Base-by-base conservation (phyloP, 2,888 invertebrate species). In the Bellardia bayeri region DNA sequence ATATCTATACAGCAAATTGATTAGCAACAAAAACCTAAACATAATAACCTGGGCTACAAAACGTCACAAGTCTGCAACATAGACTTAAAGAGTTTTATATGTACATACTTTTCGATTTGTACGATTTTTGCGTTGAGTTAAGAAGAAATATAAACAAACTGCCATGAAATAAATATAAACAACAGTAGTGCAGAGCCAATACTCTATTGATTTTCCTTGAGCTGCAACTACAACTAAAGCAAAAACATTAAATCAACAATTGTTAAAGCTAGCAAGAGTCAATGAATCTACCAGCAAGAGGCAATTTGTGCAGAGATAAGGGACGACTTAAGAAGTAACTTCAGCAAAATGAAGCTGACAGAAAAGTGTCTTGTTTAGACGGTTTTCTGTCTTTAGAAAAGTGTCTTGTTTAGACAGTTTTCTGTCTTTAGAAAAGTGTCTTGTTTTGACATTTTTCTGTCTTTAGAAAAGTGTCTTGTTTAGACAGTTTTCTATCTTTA, bases 1-100 rank as follows among this genome's bases (percentile, higher is more conserved):
- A 51, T 45, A 14, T 40, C 71, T 51, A 76, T 64, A 75, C 85
- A 87, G 85, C 87, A 87, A 87, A 87, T 87, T 87, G 87, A 87
- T 87, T 87, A 85, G 85, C 85, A 87, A 87, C 85, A 85, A 82
- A 78, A 78, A 76, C 69, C 40, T 54, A 69, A 63, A 71, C 64
- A 83, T 83, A 83, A 83, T 83, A 63, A 33, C 71, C 23, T 64
- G 45, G 58, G 54, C 63, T 42, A 33, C 69, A 58, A 78, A 83
- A 75, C 64, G 87, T 74, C 75, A 68, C 56, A 66, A 11, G 45
- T 49, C 11, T 51, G 6, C n/a, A 13, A 61, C 58, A 79, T 23
- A 78, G 63, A 69, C 81, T 78, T 87, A 74, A 80, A 80, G 42
- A 78, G 64, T 58, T 45, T 56, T 16, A 37, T 0, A 0, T 64